These are phyloP conservation scores for Aphaenogaster rudis DNA, from an alignment of 1,140 invertebrate species.

Conservation along the genomic window DNA sequence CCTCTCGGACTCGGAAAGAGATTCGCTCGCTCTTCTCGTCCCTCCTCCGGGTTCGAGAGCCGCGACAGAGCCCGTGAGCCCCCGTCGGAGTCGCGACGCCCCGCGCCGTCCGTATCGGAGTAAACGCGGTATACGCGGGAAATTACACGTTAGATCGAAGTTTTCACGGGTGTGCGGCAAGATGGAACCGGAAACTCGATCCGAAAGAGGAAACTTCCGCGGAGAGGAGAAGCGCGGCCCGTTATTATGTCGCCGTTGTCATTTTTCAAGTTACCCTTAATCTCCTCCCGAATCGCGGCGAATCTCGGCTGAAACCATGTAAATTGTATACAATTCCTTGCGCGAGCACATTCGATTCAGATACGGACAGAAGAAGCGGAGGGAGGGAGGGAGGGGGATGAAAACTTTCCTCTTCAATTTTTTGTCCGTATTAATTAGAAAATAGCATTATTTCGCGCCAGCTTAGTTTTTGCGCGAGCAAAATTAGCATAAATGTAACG, in stretches of 20 bases:
- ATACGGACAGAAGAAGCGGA: not conserved
- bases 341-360: not conserved
- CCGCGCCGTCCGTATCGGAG: slow-evolving; percentile 13
- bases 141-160: slow-evolving; percentile 52
- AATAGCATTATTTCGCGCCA: slow-evolving; percentile 28
- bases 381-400: not conserved
- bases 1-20: slow-evolving; percentile 36
- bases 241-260: slow-evolving; percentile 23
- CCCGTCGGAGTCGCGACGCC: slow-evolving; percentile 18
- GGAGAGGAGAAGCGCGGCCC: not conserved
- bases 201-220: slow-evolving; percentile 34
- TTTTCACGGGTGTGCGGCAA: slow-evolving; percentile 47
- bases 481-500: slow-evolving; percentile 16
- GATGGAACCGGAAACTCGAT: slow-evolving; percentile 53
- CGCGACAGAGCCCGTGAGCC: not conserved
- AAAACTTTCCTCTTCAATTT: not conserved
- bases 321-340: not conserved
- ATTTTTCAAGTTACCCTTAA: slow-evolving; percentile 26
- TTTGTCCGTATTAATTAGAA: slow-evolving; percentile 22
- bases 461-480: not conserved
- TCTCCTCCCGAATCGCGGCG: not conserved
- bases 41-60: not conserved
- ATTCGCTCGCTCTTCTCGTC: slow-evolving; percentile 29
- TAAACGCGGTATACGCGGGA: slow-evolving; percentile 53
- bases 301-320: not conserved